Conservation (phyloP, 1,140 invertebrate genomes). For the Gryllus bimaculatus region DNA sequence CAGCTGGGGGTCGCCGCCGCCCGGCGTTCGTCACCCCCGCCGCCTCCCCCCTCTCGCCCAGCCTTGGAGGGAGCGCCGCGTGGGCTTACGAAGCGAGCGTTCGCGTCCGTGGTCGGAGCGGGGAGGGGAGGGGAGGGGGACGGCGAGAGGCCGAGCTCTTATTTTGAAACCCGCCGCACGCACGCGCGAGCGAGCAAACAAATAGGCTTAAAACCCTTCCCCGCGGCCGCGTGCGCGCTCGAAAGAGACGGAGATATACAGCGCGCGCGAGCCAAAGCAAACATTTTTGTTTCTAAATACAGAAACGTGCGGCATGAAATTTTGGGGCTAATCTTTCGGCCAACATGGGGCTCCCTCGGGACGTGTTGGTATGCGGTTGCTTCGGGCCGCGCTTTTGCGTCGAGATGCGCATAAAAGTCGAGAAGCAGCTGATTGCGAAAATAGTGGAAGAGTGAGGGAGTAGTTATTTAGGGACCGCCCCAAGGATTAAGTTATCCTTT, state of each 20-base stretch:
- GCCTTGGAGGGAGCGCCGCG: neutral
- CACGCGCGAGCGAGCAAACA: neutral
- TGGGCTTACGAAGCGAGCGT: neutral
- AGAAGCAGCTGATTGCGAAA: too few species aligned
- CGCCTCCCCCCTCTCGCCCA: neutral
- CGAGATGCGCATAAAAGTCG: too few species aligned
- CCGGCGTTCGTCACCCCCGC: too few species aligned
- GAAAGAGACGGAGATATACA: neutral
- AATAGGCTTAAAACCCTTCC: neutral
- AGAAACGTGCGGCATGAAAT: neutral
- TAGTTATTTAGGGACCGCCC: too few species aligned
- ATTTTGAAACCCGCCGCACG: neutral
- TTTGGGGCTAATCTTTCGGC: neutral
- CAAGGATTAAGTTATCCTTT: too few species aligned
- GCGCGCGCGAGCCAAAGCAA: neutral
- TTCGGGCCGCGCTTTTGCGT: too few species aligned
- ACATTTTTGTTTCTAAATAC: neutral
- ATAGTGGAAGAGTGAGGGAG: too few species aligned
- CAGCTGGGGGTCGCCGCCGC: neutral
- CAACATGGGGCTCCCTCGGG: too few species aligned
- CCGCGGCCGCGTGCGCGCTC: too few species aligned
- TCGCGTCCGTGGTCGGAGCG: too few species aligned
- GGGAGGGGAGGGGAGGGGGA: too few species aligned
- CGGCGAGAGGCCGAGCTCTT: neutral
- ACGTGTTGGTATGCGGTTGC: too few species aligned